Base-by-base conservation (phyloP, 2,113 vertebrate species). In the Epinephelus cyanopodus region DNA sequence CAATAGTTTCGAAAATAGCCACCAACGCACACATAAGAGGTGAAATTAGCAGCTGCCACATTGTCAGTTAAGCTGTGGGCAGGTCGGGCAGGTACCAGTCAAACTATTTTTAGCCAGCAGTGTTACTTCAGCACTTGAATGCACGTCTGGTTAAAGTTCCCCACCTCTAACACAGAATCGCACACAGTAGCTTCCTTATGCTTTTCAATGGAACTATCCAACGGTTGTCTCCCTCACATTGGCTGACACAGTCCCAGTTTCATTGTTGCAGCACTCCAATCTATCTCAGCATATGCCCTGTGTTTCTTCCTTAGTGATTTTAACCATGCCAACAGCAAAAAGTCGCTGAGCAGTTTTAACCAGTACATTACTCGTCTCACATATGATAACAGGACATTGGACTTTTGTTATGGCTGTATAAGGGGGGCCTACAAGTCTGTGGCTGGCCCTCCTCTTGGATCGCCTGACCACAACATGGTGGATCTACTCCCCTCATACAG, bases 21-120 rank as follows among this genome's bases (percentile, higher is more conserved):
- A 48, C 25, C 42, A 29, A 48, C 3, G 5, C 54, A 48, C 17
- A 71, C 21, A 18, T 7, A 14, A 21, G 25, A 56, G 23, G 27
- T n/a, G 27, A 72, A 76, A 77, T 58, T 21, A 71, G 53, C 25
- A 60, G 45, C 33, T 47, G 19, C 53, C 67, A 77, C 42, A n/a
- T 21, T 58, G 45, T 17, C 2, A 60, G 29, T 33, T 6, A 6
- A 37, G 15, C 6, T 6, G 18, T 61, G 37, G 33, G 74, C 68
- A 17, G 29, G 52, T 39, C 23, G 29, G 50, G 53, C 10, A 3
- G 58, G 21, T n/a, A 72, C 68, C 37, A 37, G 19, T 56, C 52
- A 47, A 18, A 19, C 39, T 21, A 48, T 29, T 47, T 60, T 25
- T n/a, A n/a, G n/a, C n/a, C n/a, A n/a, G n/a, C 11, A 58, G 53